phyloP scores from a whole-genome alignment of 2,113 vertebrate genomes.

The Pelecanoides urinatrix region DNA sequence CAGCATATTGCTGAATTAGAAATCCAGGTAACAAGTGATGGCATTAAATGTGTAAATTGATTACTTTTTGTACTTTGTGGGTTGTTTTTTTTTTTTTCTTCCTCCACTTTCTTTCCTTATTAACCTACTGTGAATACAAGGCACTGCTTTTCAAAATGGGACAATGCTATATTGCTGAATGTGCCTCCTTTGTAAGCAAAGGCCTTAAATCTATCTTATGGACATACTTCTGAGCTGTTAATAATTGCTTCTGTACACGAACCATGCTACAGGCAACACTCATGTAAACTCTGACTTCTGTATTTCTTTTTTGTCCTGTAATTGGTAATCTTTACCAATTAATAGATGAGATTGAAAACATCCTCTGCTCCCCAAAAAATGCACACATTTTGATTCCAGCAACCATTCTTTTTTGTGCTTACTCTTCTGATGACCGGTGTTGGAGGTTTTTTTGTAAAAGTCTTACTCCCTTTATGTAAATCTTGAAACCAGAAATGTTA shows the following conservation, averaged over 20 bases:
- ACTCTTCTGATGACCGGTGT: neutral
- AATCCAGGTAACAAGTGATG: conserved; percentile 85
- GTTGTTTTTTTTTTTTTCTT: neutral
- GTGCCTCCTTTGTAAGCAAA: neutral
- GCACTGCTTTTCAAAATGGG: neutral
- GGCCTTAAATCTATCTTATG: neutral
- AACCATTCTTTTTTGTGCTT: neutral
- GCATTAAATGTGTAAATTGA: neutral
- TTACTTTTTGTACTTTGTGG: neutral
- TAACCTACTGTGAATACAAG: neutral
- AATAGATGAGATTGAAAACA: neutral
- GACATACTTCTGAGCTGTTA: neutral
- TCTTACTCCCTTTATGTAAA: neutral
- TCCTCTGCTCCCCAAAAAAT: neutral
- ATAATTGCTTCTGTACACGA: neutral
- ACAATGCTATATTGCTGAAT: neutral
- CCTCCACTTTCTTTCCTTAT: neutral
- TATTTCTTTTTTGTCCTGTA: neutral
- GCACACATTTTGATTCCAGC: neutral
- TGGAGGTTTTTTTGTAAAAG: neutral
- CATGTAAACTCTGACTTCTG: neutral
- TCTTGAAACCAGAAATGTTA: neutral
- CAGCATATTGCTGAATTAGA: conserved; percentile 97
- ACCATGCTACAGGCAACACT: neutral
- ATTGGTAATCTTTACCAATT: neutral